Evolutionary conservation across 2,888 invertebrate genomes (phyloP).

Genomic region (Dorcus parallelipipedus): DNA sequence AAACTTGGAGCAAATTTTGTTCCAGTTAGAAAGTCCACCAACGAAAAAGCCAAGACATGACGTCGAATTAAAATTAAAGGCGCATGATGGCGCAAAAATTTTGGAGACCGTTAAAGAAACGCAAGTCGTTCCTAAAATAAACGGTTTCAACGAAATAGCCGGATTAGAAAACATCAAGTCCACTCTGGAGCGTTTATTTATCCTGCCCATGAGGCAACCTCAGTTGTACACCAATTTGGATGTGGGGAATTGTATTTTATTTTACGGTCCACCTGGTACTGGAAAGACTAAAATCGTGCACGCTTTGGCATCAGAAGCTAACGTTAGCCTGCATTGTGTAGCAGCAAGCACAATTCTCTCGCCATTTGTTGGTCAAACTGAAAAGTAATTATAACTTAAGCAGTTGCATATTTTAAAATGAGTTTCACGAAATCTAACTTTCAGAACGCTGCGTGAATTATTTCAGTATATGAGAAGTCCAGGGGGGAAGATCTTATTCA

Average conservation of each 20-base stretch:
- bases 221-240: constrained; percentile 52
- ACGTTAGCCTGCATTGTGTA: constrained; percentile 51
- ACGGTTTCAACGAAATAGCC: constrained; percentile 50
- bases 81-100: background rate
- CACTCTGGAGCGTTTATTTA: constrained; percentile 49
- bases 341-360: constrained; percentile 55
- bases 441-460: constrained; percentile 34
- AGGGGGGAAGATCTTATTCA: constrained; percentile 51
- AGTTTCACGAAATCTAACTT: background rate
- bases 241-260: constrained; percentile 52
- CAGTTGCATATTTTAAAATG: background rate
- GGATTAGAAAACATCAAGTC: constrained; percentile 52
- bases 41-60: too few relatives aligned
- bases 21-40: too few relatives aligned
- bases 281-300: constrained; percentile 50
- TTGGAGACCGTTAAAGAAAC: constrained; percentile 19
- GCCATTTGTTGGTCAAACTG: constrained; percentile 56
- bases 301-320: constrained; percentile 51
- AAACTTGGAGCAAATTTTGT: too few relatives aligned
- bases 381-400: constrained; percentile 56
- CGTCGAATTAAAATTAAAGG: too few relatives aligned
- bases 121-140: constrained; percentile 33
- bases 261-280: constrained; percentile 54
- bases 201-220: constrained; percentile 54
- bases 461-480: constrained; percentile 36